Evolutionary conservation across 2,888 invertebrate genomes (phyloP), one percentile per base, ranked within the genome.

Genomic region (Drosophila rellima): DNA sequence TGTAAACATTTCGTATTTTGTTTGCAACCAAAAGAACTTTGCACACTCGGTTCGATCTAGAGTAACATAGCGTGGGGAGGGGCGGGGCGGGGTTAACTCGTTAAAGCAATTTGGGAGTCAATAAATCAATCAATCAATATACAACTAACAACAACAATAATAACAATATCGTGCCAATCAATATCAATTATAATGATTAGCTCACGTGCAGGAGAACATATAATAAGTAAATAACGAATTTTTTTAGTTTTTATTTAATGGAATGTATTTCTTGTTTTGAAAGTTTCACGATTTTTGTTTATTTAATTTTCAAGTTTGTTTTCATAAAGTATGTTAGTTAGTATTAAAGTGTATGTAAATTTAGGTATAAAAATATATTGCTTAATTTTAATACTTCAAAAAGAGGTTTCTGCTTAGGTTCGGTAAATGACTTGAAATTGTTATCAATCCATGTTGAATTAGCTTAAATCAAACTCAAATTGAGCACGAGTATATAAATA

Each of bases 11-110:
- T 56, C 35, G 23, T 69, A 63, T 70, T 51, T 69, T 69, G 57
- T 82, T 86, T 86, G 83, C 83, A 83, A 83, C 88, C 83, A 83
- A 83, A 88, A 88, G 88, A 88, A 82, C 70, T 85, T 62, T 72
- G 66, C 70, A 61, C 63, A 72, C 60, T 63, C 63, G 51, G 20
- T 11, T 39, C 29, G 15, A 29, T 69, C 62, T 73, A 68, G 47
- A 73, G 68, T 78, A 61, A 64, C 63, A 64, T 64, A 54, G 78
- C 63, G 51, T 70, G 65, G 39, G 29, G 15, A 13, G 26, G 39
- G 13, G 17, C 10, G 40, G 7, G 31, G 40, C 18, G 45, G 42
- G 26, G 45, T 62, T 62, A 78, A 62, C 78, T 72, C 40, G 55
- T 77, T 77, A 67, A 72, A 40, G 66, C 72, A 51, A 77, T 76